Percentiles rank a stretch among this genome's conserved stretches.
phyloP scores from a whole-genome alignment of 1,140 invertebrate genomes.

The Drosophila mayri region DNA sequence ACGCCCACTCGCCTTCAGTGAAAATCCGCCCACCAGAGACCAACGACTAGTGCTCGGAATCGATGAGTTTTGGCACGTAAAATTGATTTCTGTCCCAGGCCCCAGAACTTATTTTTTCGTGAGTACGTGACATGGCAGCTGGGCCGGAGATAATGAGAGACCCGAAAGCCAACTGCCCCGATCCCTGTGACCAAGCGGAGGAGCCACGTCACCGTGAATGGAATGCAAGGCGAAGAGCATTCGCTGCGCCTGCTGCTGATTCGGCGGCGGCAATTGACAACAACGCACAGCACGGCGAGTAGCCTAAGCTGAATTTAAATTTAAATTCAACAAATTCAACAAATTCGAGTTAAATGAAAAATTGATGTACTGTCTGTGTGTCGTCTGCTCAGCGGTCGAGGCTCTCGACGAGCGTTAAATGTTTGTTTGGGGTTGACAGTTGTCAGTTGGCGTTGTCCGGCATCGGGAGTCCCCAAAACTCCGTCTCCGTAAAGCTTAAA shows the following conservation, averaged over 20 bases:
- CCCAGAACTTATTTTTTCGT: conserved; percentile 46
- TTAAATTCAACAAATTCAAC: conserved; percentile 69
- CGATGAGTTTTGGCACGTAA: conserved; percentile 49
- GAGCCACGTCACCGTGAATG: conserved; percentile 62
- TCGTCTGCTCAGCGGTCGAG: conserved; percentile 29
- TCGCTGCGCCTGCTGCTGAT: conserved; percentile 56
- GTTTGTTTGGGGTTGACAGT: conserved; percentile 66
- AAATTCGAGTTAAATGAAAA: conserved; percentile 80
- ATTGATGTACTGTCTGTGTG: conserved; percentile 66
- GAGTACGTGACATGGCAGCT: conserved; percentile 49
- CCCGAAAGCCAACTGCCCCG: conserved; percentile 10
- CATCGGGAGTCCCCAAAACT: conserved; percentile 56
- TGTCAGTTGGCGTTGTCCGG: conserved; percentile 74
- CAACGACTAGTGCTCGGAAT: conserved; percentile 12
- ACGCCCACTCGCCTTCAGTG: conserved; percentile 28
- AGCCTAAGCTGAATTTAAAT: conserved; percentile 52
- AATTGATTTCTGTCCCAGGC: conserved; percentile 39
- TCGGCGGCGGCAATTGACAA: conserved; percentile 18
- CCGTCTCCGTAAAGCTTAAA: conserved; percentile 20
- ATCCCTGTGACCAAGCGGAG: not conserved
- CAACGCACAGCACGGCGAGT: conserved; percentile 20
- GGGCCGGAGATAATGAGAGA: conserved; percentile 34
- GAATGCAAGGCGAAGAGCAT: conserved; percentile 78
- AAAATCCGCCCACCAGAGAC: conserved; percentile 13
- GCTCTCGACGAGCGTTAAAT: conserved; percentile 43